Conservation (phyloP, 2,113 vertebrate genomes). For the Saiga tatarica region DNA sequence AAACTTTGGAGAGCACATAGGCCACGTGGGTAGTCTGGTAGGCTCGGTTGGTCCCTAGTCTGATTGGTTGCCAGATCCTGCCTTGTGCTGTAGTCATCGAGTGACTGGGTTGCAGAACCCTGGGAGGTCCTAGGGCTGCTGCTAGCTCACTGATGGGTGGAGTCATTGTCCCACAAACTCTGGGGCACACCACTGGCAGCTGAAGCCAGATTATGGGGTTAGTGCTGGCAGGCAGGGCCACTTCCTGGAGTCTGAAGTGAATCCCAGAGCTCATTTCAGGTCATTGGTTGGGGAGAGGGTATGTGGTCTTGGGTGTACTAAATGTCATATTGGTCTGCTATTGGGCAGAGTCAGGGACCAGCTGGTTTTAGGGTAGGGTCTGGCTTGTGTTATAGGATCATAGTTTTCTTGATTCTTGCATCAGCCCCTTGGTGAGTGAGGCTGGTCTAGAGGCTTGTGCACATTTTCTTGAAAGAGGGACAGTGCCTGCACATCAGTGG, state of each 20-base stretch:
- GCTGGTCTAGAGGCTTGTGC: not conserved
- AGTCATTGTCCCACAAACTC: not conserved
- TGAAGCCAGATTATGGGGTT: not conserved
- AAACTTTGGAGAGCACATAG: not conserved
- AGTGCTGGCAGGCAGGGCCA: not conserved
- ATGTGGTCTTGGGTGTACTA: not conserved
- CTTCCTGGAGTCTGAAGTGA: not conserved
- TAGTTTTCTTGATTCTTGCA: not conserved
- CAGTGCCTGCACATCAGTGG: not conserved
- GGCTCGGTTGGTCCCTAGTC: not conserved
- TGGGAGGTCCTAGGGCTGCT: not conserved
- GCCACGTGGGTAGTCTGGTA: not conserved
- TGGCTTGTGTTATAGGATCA: not conserved
- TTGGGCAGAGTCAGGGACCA: not conserved
- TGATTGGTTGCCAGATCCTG: not conserved
- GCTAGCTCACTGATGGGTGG: not conserved
- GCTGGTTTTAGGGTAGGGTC: not conserved
- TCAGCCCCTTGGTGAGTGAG: not conserved
- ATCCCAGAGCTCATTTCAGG: not conserved
- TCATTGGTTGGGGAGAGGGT: not conserved
- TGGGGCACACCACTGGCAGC: not conserved
- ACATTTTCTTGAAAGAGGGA: not conserved
- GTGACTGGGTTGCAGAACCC: not conserved
- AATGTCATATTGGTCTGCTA: not conserved
- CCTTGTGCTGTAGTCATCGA: not conserved